phyloP scores from a whole-genome alignment of 92 coral and sea anemone genomes.

The Porites evermanni region DNA sequence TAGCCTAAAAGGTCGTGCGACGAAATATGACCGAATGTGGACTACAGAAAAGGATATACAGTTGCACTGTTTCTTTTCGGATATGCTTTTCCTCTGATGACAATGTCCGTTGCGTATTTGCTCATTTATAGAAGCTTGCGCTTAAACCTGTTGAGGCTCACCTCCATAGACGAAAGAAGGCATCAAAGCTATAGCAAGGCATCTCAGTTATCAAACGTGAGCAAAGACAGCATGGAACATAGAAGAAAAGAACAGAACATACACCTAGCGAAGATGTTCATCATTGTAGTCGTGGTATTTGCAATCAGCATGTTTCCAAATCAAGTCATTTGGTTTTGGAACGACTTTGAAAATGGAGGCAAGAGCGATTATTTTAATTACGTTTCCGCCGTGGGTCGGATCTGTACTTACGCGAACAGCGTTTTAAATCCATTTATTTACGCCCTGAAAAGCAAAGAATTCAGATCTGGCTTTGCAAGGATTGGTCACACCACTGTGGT shows the following conservation, averaged over 20 bases:
- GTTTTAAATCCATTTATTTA: slow-evolving; percentile 86
- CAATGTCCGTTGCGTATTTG: slow-evolving; percentile 57
- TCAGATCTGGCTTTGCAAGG: slow-evolving; percentile 67
- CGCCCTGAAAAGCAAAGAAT: slow-evolving; percentile 76
- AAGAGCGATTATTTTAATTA: slow-evolving; percentile 48
- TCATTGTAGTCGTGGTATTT: slow-evolving; percentile 83
- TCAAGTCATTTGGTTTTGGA: slow-evolving; percentile 87
- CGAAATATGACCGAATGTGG: slow-evolving; percentile 55
- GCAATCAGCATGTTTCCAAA: slow-evolving; percentile 88
- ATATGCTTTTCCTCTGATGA: slow-evolving; percentile 63
- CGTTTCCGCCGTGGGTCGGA: slow-evolving; percentile 64
- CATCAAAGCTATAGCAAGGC: not conserved
- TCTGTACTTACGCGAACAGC: slow-evolving; percentile 88
- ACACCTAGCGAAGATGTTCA: slow-evolving; percentile 87
- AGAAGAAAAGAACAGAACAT: slow-evolving; percentile 82
- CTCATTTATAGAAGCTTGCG: slow-evolving; percentile 51
- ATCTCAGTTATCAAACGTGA: not conserved
- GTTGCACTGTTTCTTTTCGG: slow-evolving; percentile 58
- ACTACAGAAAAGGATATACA: slow-evolving; percentile 60
- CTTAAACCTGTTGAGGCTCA: slow-evolving; percentile 15
- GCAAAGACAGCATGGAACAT: slow-evolving; percentile 1
- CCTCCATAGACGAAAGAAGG: not conserved
- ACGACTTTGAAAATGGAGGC: slow-evolving; percentile 67
- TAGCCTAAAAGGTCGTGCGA: slow-evolving; percentile 41
- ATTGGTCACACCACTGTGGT: slow-evolving; percentile 18